phyloP scores from a whole-genome alignment of 2,797 vertebrate species.

The Eurystomus glaucurus region DNA sequence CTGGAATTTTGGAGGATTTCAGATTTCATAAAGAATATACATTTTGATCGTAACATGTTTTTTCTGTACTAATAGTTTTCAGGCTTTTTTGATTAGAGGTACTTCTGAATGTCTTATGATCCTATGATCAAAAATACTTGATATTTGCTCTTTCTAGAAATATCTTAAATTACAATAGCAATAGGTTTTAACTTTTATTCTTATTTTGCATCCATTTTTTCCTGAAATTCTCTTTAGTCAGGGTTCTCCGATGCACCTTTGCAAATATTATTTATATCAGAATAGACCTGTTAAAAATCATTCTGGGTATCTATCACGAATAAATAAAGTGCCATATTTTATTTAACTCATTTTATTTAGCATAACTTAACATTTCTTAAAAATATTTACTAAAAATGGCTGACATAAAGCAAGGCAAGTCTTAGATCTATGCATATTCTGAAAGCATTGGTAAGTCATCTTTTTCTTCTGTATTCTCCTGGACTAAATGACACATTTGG shows the following conservation, averaged over 20 bases:
- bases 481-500: conserved; percentile 23
- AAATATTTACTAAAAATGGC: background rate
- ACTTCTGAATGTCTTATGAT: background rate
- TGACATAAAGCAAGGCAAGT: background rate
- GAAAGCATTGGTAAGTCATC: background rate
- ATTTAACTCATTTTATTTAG: background rate
- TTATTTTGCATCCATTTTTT: background rate
- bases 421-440: background rate
- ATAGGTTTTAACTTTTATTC: background rate
- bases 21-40: background rate
- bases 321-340: background rate
- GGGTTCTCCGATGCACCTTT: background rate
- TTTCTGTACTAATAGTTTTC: background rate
- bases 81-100: background rate
- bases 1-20: background rate
- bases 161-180: background rate
- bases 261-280: background rate
- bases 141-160: background rate
- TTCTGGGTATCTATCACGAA: background rate
- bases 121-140: background rate
- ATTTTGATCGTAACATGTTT: background rate
- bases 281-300: background rate
- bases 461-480: background rate
- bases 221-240: background rate
- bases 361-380: background rate